Percentiles rank a stretch among this genome's conserved stretches.
Conservation (phyloP, 2,888 invertebrate genomes). For the Cancer borealis region DNA sequence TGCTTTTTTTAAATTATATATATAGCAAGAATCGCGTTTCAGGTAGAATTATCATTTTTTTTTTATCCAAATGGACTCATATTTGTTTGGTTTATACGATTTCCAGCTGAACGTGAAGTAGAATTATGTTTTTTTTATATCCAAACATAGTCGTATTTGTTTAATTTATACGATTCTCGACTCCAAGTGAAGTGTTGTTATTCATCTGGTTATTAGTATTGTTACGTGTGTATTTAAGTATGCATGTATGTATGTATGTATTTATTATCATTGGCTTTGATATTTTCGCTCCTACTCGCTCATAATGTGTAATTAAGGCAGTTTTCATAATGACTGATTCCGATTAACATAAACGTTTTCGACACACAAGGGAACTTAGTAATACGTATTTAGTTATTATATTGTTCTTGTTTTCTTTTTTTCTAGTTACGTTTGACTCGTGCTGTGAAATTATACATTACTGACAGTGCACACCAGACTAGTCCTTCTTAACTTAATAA, state of each 20-base stretch:
- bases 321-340: not conserved
- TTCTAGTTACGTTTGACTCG: not conserved
- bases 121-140: too few species aligned
- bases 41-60: too few species aligned
- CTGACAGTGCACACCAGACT: not conserved
- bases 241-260: too few species aligned
- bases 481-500: conserved; percentile 4
- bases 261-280: not conserved
- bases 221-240: not conserved
- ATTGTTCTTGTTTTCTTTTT: not conserved
- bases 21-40: too few species aligned
- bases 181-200: too few species aligned
- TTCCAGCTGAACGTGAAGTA: too few species aligned
- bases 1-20: too few species aligned
- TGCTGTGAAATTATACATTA: not conserved
- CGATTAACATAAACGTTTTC: not conserved
- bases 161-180: too few species aligned
- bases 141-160: too few species aligned
- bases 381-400: not conserved
- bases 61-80: too few species aligned
- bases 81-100: too few species aligned
- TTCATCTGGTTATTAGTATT: too few species aligned
- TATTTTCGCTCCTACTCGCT: not conserved
- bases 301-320: not conserved
- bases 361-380: not conserved